Conservation (phyloP, 2,888 invertebrate genomes). For the Incurvaria masculella region DNA sequence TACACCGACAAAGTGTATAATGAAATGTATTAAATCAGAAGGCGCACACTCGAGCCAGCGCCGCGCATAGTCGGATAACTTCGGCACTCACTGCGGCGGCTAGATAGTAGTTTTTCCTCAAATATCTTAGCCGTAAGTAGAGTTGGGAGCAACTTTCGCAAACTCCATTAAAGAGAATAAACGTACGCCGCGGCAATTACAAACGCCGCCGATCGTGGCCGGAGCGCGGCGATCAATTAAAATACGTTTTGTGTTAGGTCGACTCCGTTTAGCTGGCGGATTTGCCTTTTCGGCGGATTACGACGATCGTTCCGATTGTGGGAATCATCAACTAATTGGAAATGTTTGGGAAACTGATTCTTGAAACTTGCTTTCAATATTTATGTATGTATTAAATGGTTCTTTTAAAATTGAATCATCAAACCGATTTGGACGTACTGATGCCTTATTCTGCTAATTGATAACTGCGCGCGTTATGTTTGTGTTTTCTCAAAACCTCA, state of each 20-base stretch:
- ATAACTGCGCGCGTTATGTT: no score
- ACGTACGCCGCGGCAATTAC: constrained; percentile 47
- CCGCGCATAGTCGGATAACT: constrained; percentile 44
- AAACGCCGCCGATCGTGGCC: constrained; percentile 45
- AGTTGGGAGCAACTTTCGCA: constrained; percentile 51
- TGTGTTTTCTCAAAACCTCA: no score
- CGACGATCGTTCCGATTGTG: no score
- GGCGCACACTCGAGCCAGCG: constrained; percentile 41
- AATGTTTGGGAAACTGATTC: no score
- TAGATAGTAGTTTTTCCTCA: constrained; percentile 51
- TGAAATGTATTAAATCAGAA: constrained; percentile 53
- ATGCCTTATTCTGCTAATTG: no score
- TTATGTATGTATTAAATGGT: no score
- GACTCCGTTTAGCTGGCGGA: neutral
- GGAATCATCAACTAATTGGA: no score
- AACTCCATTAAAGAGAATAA: constrained; percentile 55
- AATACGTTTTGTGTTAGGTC: constrained; percentile 26
- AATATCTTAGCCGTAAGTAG: constrained; percentile 54
- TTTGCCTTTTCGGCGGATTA: neutral
- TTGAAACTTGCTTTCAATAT: no score
- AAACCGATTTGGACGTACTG: no score
- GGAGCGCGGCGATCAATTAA: constrained; percentile 40
- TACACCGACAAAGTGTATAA: constrained; percentile 57
- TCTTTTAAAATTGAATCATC: no score
- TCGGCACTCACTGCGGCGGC: constrained; percentile 46